Conservation (phyloP, 2,797 vertebrate species). For the Hemitrygon akajei region DNA sequence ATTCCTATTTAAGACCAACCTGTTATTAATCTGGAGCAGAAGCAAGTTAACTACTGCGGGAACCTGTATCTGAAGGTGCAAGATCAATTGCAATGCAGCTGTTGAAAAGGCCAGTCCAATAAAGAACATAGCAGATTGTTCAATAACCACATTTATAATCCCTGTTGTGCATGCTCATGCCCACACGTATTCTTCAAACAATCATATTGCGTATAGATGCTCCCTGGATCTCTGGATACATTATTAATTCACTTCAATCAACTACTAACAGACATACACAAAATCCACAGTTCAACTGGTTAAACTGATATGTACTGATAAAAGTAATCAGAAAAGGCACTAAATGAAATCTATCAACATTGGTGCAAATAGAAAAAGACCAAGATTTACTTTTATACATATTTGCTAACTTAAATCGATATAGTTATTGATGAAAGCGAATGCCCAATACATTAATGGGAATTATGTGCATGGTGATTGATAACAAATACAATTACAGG, state of each 20-base stretch:
- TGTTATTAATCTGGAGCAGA: constrained; percentile 24
- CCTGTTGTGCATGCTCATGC: not conserved
- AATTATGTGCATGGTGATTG: not conserved
- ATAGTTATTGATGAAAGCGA: not conserved
- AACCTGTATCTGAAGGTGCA: not conserved
- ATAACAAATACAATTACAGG: not conserved
- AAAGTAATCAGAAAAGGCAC: not conserved
- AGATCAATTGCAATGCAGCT: not conserved
- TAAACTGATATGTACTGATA: not conserved
- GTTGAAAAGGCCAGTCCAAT: not conserved
- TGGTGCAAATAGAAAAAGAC: too few species aligned
- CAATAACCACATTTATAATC: not conserved
- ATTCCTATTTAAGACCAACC: not conserved
- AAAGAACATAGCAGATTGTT: not conserved
- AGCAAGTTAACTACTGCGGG: not conserved
- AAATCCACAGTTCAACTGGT: not conserved
- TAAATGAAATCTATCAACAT: not conserved
- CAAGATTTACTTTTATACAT: not conserved
- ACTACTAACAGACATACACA: not conserved
- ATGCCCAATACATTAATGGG: not conserved
- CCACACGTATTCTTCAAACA: not conserved
- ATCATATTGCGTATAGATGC: not conserved
- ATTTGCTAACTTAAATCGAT: not conserved
- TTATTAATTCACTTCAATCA: not conserved
- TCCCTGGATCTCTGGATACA: not conserved